A percentile compares a stretch with the other conserved stretches of the same genome.
Conservation (phyloP, 1,140 invertebrate genomes). For the Schlechtendalia chinensis region DNA sequence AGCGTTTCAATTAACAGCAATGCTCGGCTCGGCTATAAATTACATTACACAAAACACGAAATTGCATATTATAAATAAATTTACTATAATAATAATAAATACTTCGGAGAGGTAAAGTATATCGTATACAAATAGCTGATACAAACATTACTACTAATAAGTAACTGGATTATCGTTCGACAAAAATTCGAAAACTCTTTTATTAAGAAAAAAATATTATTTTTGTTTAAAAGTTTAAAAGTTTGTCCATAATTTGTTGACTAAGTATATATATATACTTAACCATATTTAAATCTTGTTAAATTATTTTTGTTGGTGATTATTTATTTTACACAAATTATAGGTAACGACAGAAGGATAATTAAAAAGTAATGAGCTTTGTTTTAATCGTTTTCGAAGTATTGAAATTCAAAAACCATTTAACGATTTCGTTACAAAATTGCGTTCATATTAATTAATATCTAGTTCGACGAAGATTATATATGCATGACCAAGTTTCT, state of each 20-base stretch:
- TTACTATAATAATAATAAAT: conserved; percentile 14
- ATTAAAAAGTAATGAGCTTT: too few relatives aligned
- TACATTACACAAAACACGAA: conserved; percentile 16
- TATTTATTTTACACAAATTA: too few relatives aligned
- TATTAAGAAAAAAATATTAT: not conserved
- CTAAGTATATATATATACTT: too few relatives aligned
- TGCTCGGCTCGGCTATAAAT: conserved; percentile 12
- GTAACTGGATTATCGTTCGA: conserved; percentile 20
- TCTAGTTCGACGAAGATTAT: not conserved
- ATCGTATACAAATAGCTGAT: not conserved
- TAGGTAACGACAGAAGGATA: too few relatives aligned
- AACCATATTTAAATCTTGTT: too few relatives aligned
- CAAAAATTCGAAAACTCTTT: conserved; percentile 8
- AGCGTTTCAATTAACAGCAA: conserved; percentile 14
- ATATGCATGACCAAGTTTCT: not conserved
- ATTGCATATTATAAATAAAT: conserved; percentile 21
- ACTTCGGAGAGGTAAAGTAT: not conserved
- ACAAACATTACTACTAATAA: too few relatives aligned
- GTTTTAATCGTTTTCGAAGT: too few relatives aligned
- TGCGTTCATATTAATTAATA: not conserved
- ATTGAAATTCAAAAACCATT: too few relatives aligned
- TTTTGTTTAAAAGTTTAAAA: too few relatives aligned
- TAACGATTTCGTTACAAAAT: too few relatives aligned
- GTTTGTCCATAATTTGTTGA: too few relatives aligned
- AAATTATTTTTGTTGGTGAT: too few relatives aligned